A percentile compares a stretch with the other conserved stretches of the same genome.
phyloP scores from a whole-genome alignment of 35 echinoderm and acorn worm genomes.

The Stichopus chloronotus region DNA sequence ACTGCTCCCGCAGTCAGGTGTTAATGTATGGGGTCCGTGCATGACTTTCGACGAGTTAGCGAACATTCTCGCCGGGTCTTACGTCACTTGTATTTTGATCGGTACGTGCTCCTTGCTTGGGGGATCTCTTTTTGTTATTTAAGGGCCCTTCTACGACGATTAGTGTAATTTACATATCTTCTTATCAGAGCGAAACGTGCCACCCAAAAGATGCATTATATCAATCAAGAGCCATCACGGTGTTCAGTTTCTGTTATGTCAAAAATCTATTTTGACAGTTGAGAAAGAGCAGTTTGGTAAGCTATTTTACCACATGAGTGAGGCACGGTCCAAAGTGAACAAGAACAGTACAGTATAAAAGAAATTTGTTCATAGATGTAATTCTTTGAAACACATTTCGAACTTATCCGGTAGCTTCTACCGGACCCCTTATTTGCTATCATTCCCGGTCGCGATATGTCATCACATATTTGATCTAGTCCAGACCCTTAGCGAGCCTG shows the following conservation, averaged over 20 bases:
- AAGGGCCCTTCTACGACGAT: not conserved
- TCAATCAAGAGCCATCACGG: not conserved
- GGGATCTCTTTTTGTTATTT: not conserved
- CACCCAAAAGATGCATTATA: conserved; percentile 4
- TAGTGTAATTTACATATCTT: conserved; percentile 10
- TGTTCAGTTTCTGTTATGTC: not conserved
- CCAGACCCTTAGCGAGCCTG: no score
- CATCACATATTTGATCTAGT: no score
- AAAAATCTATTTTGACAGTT: not conserved
- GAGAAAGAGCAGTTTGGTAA: not conserved
- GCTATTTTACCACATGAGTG: no score
- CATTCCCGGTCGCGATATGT: no score
- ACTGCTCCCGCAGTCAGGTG: not conserved
- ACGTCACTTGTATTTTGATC: not conserved
- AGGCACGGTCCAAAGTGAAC: no score
- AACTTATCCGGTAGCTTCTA: no score
- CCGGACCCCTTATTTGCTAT: no score
- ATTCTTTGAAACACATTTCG: no score
- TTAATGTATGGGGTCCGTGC: conserved; percentile 1
- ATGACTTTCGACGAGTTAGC: not conserved
- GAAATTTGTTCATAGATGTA: no score
- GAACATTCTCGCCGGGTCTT: not conserved
- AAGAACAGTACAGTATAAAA: no score
- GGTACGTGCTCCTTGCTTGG: not conserved
- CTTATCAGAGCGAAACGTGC: not conserved